phyloP scores from a whole-genome alignment of 53 echinoderm and acorn worm species.

The Astropecten irregularis region DNA sequence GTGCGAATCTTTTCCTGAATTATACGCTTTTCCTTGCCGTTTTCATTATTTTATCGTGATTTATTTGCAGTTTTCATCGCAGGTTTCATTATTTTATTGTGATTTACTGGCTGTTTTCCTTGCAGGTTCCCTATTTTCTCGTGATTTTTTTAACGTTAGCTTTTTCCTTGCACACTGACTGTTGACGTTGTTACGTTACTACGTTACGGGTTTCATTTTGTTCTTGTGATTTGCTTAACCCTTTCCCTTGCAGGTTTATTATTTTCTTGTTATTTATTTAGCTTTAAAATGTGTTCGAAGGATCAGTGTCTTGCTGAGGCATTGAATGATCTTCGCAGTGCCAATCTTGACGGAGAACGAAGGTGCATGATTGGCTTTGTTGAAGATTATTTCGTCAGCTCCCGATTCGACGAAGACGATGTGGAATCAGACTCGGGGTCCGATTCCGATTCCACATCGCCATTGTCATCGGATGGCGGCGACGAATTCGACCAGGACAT shows the following conservation, averaged over 20 bases:
- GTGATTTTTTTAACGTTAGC: too few species aligned
- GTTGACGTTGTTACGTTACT: too few species aligned
- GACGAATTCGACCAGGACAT: not conserved
- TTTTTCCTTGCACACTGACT: too few species aligned
- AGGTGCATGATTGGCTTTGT: not conserved
- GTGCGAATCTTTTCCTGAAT: too few species aligned
- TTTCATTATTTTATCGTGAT: too few species aligned
- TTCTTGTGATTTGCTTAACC: too few species aligned
- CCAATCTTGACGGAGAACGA: not conserved
- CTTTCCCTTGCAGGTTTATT: too few species aligned
- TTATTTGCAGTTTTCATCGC: too few species aligned
- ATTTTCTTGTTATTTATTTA: not conserved
- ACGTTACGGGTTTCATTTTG: too few species aligned
- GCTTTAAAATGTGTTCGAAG: constrained; percentile 25
- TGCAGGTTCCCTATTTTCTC: not conserved
- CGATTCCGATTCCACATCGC: not conserved
- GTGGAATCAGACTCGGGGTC: not conserved
- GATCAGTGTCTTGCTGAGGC: not conserved
- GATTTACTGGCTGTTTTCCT: too few species aligned
- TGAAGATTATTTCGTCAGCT: constrained; percentile 10
- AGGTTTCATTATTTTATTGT: too few species aligned
- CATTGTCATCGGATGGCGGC: not conserved
- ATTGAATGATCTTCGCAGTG: not conserved
- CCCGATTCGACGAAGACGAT: not conserved
- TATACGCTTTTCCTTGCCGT: too few species aligned